Base-by-base conservation (phyloP, 2,797 vertebrate species). In the Mallotus villosus region DNA sequence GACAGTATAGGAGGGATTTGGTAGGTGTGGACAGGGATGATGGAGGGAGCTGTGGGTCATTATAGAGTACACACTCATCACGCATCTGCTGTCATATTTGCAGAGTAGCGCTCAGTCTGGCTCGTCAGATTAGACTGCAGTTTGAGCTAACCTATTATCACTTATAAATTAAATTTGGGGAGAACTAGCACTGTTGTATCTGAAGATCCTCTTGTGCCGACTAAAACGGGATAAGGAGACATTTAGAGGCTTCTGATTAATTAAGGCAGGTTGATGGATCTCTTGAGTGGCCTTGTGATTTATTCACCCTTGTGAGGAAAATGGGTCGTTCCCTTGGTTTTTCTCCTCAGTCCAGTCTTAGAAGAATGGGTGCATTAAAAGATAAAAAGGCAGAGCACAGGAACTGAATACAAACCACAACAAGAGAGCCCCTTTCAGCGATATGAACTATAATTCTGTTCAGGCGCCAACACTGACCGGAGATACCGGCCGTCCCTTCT, bases 291-390 rank as follows among this genome's bases (percentile, higher is more conserved):
- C 80, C 73, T 67, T 77, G 70, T 87, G 86, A 89, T 90, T 86
- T 87, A 87, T 87, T 87, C 73, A 77, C 72, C 69, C 76, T 80
- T 58, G 74, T 75, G 70, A 84, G 76, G 79, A 89, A 70, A 89
- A 89, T 76, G 60, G 80, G 81, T 84, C 67, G 77, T 82, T 34
- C 55, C 74, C 76, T 81, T 86, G 70, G 82, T 86, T 87, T 81
- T 85, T 81, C 74, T 86, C 80, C 74, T 34, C 75, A 67, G 75
- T 71, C 70, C 83, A 68, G 78, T 64, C 73, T 87, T 79, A 90
- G 85, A 91, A 65, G 68, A 91, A 90, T 89, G 83, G 89, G 82
- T 84, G 86, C 85, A 90, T 91, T 91, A 89, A 90, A 90, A 91
- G 87, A 90, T 90, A 89, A 90, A 46, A 88, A 87, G 75, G 84